Evolutionary conservation across 2,888 invertebrate genomes (phyloP).

Genomic region (Erebia aethiops): DNA sequence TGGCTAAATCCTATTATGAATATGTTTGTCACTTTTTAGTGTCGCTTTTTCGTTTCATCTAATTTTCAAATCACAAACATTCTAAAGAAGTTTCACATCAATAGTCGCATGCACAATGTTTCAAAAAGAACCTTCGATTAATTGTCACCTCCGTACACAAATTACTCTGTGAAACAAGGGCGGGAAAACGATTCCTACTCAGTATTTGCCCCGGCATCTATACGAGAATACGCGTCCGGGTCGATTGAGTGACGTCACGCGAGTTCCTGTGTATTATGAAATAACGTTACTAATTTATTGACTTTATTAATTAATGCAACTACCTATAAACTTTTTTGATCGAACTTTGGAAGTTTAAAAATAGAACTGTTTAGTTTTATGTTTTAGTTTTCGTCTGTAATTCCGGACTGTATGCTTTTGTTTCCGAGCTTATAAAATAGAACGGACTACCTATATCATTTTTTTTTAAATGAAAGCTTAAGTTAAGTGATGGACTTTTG

Average conservation of each 20-base stretch:
- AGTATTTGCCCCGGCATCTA: conserved; percentile 63
- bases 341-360: conserved; percentile 4
- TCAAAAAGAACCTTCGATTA: conserved; percentile 16
- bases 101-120: not conserved
- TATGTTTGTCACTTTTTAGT: too few relatives aligned
- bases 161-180: conserved; percentile 60
- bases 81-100: too few relatives aligned
- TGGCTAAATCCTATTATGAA: too few relatives aligned
- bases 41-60: too few relatives aligned
- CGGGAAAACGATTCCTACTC: conserved; percentile 60
- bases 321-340: not conserved
- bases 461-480: not conserved
- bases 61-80: too few relatives aligned
- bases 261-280: conserved; percentile 18
- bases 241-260: conserved; percentile 36
- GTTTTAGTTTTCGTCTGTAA: not conserved
- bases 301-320: not conserved
- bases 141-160: conserved; percentile 35
- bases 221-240: conserved; percentile 49
- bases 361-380: not conserved
- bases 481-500: not conserved
- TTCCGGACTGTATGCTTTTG: not conserved
- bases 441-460: too few relatives aligned
- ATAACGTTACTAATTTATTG: conserved; percentile 27
- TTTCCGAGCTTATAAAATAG: not conserved